phyloP scores from a whole-genome alignment of 1,140 invertebrate species.

The Leptestheria dahalacensis region DNA sequence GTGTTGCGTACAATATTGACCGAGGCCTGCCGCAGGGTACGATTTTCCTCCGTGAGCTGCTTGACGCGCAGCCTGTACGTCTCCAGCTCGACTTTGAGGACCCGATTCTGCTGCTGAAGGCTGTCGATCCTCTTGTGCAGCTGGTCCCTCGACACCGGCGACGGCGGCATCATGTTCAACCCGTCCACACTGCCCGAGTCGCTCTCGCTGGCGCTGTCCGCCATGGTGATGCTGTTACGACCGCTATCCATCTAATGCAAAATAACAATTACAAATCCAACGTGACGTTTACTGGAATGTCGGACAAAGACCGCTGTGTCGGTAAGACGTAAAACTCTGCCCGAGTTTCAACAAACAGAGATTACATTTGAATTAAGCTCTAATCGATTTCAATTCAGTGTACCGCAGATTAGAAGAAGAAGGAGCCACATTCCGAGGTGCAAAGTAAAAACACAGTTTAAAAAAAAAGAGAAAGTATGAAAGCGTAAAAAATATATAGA shows the following conservation, averaged over 20 bases:
- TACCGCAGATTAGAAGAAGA: too few species aligned
- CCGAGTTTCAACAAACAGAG: too few species aligned
- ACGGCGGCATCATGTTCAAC: constrained; percentile 70
- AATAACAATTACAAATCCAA: too few species aligned
- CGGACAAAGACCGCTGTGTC: too few species aligned
- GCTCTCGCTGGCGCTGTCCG: constrained; percentile 70
- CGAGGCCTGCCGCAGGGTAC: constrained; percentile 77
- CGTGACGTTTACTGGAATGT: too few species aligned
- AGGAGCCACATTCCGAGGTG: too few species aligned
- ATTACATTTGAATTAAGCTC: too few species aligned
- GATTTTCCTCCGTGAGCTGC: constrained; percentile 88
- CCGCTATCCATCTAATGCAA: constrained; percentile 13
- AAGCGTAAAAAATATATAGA: too few species aligned
- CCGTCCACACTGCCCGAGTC: constrained; percentile 84
- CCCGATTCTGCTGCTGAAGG: constrained; percentile 90
- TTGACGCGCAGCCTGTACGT: constrained; percentile 91
- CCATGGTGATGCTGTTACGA: constrained; percentile 35
- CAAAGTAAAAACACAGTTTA: too few species aligned
- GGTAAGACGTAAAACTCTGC: too few species aligned
- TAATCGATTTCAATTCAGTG: too few species aligned
- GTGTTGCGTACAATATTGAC: constrained; percentile 68
- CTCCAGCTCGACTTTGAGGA: constrained; percentile 89
- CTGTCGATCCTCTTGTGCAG: constrained; percentile 90
- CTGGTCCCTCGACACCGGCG: constrained; percentile 74
- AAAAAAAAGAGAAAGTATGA: too few species aligned